Evolutionary conservation across 2,113 vertebrate genomes (phyloP).

Genomic region (Eptesicus fuscus): DNA sequence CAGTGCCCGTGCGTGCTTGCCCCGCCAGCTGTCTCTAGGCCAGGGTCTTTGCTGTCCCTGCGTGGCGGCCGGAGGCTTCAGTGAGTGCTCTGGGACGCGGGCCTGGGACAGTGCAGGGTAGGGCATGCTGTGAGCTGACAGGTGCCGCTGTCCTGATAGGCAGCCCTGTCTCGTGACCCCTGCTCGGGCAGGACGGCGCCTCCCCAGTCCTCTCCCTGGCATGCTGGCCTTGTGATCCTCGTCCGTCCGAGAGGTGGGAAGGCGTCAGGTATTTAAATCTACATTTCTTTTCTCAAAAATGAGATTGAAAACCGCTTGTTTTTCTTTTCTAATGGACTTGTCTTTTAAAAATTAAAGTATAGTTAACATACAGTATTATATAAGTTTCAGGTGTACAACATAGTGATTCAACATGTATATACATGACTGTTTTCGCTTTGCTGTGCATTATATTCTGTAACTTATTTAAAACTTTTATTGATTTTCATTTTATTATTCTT

Average conservation of each 20-base stretch:
- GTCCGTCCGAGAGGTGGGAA: neutral
- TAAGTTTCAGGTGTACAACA: too few species aligned
- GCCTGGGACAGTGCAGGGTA: neutral
- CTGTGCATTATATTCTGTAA: too few species aligned
- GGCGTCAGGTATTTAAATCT: neutral
- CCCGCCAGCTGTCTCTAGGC: neutral
- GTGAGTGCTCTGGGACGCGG: neutral
- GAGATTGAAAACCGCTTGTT: neutral
- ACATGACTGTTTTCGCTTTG: too few species aligned
- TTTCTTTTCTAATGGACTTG: neutral
- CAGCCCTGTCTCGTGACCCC: neutral
- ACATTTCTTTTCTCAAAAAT: neutral
- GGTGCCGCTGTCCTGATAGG: neutral
- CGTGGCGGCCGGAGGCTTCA: neutral
- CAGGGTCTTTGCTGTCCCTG: neutral
- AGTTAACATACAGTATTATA: too few species aligned
- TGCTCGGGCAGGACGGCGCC: too few species aligned
- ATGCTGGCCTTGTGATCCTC: neutral
- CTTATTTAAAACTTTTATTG: too few species aligned
- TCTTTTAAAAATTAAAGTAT: neutral
- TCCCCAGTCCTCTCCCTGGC: neutral
- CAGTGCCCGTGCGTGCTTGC: too few species aligned
- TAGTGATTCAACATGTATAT: too few species aligned
- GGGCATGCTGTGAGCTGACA: neutral
- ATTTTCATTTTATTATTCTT: too few species aligned